Evolutionary conservation across 2,888 invertebrate genomes (phyloP).

Genomic region (Ectemnius continuus): DNA sequence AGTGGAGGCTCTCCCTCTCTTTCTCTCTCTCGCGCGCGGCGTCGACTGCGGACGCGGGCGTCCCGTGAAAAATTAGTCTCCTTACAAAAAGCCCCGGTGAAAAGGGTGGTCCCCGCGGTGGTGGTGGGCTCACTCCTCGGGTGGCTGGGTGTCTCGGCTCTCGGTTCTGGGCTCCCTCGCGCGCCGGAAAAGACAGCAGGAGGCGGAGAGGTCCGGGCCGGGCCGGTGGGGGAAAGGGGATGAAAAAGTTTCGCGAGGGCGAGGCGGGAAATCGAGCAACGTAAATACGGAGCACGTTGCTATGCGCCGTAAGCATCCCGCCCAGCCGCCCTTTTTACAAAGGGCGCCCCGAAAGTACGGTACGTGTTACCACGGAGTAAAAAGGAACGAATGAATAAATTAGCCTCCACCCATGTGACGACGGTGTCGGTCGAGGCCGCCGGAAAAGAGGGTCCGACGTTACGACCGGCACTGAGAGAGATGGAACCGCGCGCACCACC

Average conservation of each 20-base stretch:
- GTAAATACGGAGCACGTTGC: slow-evolving; percentile 75
- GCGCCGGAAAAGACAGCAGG: slow-evolving; percentile 29
- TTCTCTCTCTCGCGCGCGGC: slow-evolving; percentile 7
- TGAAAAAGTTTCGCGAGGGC: slow-evolving; percentile 52
- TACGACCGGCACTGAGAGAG: slow-evolving; percentile 20
- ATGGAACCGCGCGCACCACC: slow-evolving; percentile 22
- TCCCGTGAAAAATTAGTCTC: slow-evolving; percentile 68
- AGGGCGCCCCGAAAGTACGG: slow-evolving; percentile 74
- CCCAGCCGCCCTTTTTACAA: slow-evolving; percentile 71
- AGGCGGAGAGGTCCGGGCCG: slow-evolving; percentile 26
- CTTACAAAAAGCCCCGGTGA: slow-evolving; percentile 67
- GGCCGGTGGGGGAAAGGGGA: slow-evolving; percentile 39
- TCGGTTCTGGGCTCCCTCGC: slow-evolving; percentile 7
- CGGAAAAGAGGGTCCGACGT: slow-evolving; percentile 16
- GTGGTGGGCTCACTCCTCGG: slow-evolving; percentile 41
- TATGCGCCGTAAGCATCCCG: slow-evolving; percentile 73
- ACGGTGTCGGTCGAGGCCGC: slow-evolving; percentile 43
- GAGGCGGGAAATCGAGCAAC: slow-evolving; percentile 71
- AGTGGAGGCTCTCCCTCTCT: slow-evolving; percentile 48
- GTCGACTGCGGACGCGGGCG: slow-evolving; percentile 26
- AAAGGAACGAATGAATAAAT: slow-evolving; percentile 77
- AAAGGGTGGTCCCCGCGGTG: slow-evolving; percentile 46
- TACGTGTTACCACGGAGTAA: slow-evolving; percentile 71
- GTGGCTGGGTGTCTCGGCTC: slow-evolving; percentile 27
- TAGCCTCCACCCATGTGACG: slow-evolving; percentile 66